Evolutionary conservation across 35 echinoderm and acorn worm genomes (phyloP).

Genomic region (Lytechinus pictus): DNA sequence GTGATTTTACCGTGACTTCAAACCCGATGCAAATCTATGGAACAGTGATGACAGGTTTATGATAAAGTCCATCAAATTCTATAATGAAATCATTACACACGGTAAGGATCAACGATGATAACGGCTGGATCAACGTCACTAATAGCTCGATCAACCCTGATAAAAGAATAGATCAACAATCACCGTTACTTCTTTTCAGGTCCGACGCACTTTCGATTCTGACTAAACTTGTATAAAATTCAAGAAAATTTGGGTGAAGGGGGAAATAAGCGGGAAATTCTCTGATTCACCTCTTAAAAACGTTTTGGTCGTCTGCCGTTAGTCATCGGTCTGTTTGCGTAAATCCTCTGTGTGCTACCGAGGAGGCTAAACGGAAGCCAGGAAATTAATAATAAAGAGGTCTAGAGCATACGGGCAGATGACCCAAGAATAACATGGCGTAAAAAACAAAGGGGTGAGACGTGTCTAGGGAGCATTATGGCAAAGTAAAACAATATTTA

Average conservation of each 20-base stretch:
- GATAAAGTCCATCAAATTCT: background rate
- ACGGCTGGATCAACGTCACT: background rate
- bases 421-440: background rate
- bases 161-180: background rate
- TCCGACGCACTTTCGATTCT: background rate
- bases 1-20: background rate
- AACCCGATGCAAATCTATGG: background rate
- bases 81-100: background rate
- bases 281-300: slow-evolving; percentile 13
- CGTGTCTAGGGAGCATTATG: too few relatives aligned
- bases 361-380: background rate
- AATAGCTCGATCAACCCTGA: background rate
- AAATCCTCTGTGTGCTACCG: slow-evolving; percentile 32
- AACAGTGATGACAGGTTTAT: background rate
- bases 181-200: background rate
- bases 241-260: background rate
- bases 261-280: background rate
- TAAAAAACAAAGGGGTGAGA: too few relatives aligned
- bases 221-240: background rate
- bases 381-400: slow-evolving; percentile 35
- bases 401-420: background rate
- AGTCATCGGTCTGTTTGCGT: background rate
- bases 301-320: background rate
- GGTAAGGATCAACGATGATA: background rate
- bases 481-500: too few relatives aligned